Evolutionary conservation across 2,113 vertebrate species (phyloP), one percentile per base, ranked within the genome.

Genomic region (Diadophis punctatus): DNA sequence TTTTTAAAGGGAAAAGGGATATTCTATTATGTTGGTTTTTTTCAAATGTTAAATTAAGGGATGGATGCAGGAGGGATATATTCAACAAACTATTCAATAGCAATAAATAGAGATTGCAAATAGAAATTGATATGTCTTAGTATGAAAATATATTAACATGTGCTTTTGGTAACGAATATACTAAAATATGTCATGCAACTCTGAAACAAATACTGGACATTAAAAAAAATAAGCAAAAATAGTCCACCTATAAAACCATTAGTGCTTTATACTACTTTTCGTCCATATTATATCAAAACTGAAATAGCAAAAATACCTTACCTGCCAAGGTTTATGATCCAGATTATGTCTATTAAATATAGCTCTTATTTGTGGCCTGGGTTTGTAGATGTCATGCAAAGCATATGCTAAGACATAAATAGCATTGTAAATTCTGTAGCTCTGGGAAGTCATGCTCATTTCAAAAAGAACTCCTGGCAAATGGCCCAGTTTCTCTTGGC

Each of bases 401-500:
- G 63, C 49, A 39, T 84, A 34, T 39, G 90, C 90, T 43, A 90
- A 53, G 8, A 74, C n/a, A 39, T 84, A 34, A 7, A 90, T 25
- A 25, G 90, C 90, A 84, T 84, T 90, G 63, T 90, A 90, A 52
- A 90, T 90, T 51, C 90, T 84, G 68, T 90, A 84, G 6, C 90
- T 90, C 23, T 90, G 68, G 0, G 49, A 49, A 14, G 63, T 84
- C 90, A 90, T 90, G 34, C 49, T 53, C 63, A 80, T 90, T 90
- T 90, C 68, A 90, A 90, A 90, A 34, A 90, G 1, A 84, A 34
- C 25, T 2, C 48, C 49, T 10, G 68, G 90, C 49, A 90, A 68
- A 23, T 11, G 39, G 6, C 27, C 30, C n/a, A 90, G 23, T 12
- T 84, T 90, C 48, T 90, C 90, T 52, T 80, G 4, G 10, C 90